These are phyloP conservation scores for Scaeva pyrastri DNA, from an alignment of 2,888 invertebrate species.

Conservation along the genomic window DNA sequence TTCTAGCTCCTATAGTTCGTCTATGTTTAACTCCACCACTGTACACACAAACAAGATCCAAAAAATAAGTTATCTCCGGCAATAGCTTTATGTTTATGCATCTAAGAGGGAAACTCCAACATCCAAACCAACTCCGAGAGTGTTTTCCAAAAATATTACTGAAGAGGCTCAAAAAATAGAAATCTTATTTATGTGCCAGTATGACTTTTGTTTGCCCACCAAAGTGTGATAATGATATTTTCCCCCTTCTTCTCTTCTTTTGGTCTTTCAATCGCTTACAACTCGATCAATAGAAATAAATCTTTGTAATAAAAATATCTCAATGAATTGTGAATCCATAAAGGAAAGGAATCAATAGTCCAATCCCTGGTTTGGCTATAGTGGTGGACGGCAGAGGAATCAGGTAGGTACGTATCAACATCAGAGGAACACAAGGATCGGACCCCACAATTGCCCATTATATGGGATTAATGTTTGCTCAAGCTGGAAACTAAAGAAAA, in stretches of 20 bases:
- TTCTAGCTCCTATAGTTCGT: not conserved
- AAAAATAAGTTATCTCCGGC: constrained; percentile 61
- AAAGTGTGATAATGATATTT: constrained; percentile 64
- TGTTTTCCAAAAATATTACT: constrained; percentile 8
- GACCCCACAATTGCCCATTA: constrained; percentile 75
- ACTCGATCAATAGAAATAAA: constrained; percentile 59
- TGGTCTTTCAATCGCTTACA: no score
- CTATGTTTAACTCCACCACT: not conserved
- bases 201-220: constrained; percentile 66
- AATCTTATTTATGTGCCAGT: constrained; percentile 62
- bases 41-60: constrained; percentile 14
- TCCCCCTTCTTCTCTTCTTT: not conserved
- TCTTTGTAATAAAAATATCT: constrained; percentile 68
- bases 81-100: constrained; percentile 24
- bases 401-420: not conserved
- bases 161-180: constrained; percentile 19
- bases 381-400: not conserved
- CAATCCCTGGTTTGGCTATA: not conserved
- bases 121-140: no score
- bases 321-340: constrained; percentile 65
- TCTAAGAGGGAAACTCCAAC: constrained; percentile 1
- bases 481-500: constrained; percentile 46
- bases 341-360: constrained; percentile 44
- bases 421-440: constrained; percentile 40
- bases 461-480: constrained; percentile 70